Evolutionary conservation across 2,797 vertebrate genomes (phyloP), one percentile per base, ranked within the genome.

Genomic region (Telmatherina bonti): DNA sequence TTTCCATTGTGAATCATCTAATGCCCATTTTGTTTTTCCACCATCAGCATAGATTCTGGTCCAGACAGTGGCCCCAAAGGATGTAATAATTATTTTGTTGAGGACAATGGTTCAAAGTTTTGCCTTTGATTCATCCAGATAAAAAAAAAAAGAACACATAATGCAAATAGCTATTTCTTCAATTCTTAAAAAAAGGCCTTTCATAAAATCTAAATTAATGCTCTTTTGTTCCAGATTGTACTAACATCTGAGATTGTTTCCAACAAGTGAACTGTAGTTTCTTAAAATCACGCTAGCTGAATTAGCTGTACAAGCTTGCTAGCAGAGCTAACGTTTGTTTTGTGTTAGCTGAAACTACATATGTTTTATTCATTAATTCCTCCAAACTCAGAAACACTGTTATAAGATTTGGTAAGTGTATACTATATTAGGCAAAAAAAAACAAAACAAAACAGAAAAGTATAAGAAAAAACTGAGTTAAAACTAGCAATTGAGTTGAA

Each of bases 21-120:
- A 87, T 84, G 64, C 27, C 16, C 53, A 52, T 72, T 82, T 85
- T 86, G 70, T 88, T 75, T 85, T 65, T 75, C 62, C 27, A 62
- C 38, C 62, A 36, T 58, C 13, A 1, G 57, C 76, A 63, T 67
- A 61, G 49, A 82, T 86, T 86, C 71, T 85, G 67, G 76, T 68
- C 65, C 68, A 85, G 71, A 73, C 58, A 62, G 43, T 26, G 57
- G 67, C 72, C 60, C 63, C 2, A 8, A 30, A 78, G 76, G 72
- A 72, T 59, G 62, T 43, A 59, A 72, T 75, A 33, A 87, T 66
- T 76, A 81, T 84, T 84, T 73, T 59, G 52, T 18, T 60, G 63
- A 59, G 52, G 65, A 85, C 81, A 83, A 79, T 73, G 53, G 57
- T 57, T 78, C 47, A 62, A 68, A 69, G 72, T 69, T 70, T 70